Percentiles rank a stretch among this genome's conserved stretches.
Conservation (phyloP, 2,797 vertebrate species). For the Characodon lateralis region DNA sequence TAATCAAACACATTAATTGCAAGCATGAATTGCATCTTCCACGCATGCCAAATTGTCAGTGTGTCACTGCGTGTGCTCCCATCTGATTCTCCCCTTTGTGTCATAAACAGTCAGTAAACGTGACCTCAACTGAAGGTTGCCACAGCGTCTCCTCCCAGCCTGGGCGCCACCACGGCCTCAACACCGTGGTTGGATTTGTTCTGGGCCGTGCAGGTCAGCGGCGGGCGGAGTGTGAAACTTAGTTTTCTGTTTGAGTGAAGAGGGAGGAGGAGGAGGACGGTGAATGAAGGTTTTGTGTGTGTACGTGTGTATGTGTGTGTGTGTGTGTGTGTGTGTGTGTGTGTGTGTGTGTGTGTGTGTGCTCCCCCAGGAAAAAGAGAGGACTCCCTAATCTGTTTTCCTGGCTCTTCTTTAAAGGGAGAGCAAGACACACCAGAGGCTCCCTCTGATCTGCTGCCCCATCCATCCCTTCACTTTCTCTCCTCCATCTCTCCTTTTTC, state of each 20-base stretch:
- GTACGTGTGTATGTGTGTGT: slow-evolving; percentile 3
- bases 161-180: slow-evolving; percentile 25
- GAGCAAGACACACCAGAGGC: slow-evolving; percentile 81
- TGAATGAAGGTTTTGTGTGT: slow-evolving; percentile 50
- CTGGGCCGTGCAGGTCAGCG: slow-evolving; percentile 71
- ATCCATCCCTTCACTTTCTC: slow-evolving; percentile 73
- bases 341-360: slow-evolving; percentile 46
- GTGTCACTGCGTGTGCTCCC: slow-evolving; percentile 13
- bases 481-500: slow-evolving; percentile 66
- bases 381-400: slow-evolving; percentile 83
- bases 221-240: slow-evolving; percentile 59
- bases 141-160: slow-evolving; percentile 51
- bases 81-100: slow-evolving; percentile 55
- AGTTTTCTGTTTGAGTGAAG: slow-evolving; percentile 57
- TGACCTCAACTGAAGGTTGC: slow-evolving; percentile 56
- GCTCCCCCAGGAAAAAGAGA: slow-evolving; percentile 79
- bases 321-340: slow-evolving; percentile 29
- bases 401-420: slow-evolving; percentile 83
- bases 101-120: slow-evolving; percentile 63
- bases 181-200: slow-evolving; percentile 59
- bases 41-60: background rate
- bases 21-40: background rate
- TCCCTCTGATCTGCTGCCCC: slow-evolving; percentile 82
- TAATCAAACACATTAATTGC: background rate
- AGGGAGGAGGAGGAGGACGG: slow-evolving; percentile 42